These are phyloP conservation scores for Eufriesea mexicana DNA, from an alignment of 1,140 invertebrate genomes.

Conservation along the genomic window DNA sequence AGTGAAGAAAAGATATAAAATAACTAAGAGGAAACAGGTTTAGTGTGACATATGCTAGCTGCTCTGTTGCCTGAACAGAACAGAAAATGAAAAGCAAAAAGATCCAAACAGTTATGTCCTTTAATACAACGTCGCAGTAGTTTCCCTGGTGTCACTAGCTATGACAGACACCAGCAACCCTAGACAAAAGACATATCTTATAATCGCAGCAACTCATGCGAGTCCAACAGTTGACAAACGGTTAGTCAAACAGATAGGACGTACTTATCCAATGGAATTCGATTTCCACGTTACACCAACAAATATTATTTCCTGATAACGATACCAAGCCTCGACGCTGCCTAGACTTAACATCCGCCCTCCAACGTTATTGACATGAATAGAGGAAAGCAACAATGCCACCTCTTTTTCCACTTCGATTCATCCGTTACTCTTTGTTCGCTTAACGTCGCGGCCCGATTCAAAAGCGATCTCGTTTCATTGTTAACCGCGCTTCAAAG, in stretches of 20 bases:
- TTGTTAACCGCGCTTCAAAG: constrained; percentile 46
- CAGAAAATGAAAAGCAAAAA: too few species aligned
- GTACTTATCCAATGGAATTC: neutral
- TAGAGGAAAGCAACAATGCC: constrained; percentile 36
- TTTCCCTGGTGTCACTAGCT: too few species aligned
- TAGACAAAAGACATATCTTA: too few species aligned
- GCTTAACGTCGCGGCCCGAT: constrained; percentile 20
- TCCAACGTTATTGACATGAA: constrained; percentile 41
- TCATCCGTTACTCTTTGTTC: constrained; percentile 44
- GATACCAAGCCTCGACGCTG: neutral
- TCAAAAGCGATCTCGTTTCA: constrained; percentile 43
- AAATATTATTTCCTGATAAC: constrained; percentile 26
- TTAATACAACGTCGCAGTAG: too few species aligned
- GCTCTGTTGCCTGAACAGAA: too few species aligned
- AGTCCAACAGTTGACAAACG: neutral
- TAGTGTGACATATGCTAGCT: too few species aligned
- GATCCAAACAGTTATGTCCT: too few species aligned
- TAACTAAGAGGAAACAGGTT: too few species aligned
- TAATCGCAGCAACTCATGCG: too few species aligned
- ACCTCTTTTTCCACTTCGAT: constrained; percentile 44
- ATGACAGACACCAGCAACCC: too few species aligned
- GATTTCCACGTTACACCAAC: neutral
- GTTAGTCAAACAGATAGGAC: neutral
- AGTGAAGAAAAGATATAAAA: too few species aligned
- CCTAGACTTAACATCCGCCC: constrained; percentile 10